phyloP scores from a whole-genome alignment of 2,888 invertebrate species.

The Frankliniella intonsa region DNA sequence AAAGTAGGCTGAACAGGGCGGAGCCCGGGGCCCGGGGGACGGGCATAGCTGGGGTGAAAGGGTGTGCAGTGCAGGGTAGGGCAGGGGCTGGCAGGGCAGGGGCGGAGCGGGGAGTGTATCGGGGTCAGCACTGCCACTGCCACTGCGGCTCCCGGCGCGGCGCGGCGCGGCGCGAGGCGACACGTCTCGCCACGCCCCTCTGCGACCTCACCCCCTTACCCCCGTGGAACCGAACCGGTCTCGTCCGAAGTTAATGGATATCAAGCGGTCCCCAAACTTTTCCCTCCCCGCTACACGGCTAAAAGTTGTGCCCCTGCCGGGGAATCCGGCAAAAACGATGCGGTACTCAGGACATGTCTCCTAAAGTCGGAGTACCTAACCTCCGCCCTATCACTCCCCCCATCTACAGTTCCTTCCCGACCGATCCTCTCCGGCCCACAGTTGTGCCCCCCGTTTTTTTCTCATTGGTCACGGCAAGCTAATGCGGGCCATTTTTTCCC shows the following conservation, averaged over 20 bases:
- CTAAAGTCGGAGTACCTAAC: no score
- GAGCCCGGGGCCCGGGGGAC: not conserved
- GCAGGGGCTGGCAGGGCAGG: not conserved
- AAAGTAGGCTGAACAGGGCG: not conserved
- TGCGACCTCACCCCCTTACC: not conserved
- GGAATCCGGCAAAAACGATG: no score
- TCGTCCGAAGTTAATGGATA: slow-evolving; percentile 13
- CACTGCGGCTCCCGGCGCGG: not conserved
- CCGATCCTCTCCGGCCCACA: not conserved
- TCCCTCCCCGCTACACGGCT: not conserved
- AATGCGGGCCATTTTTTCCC: no score
- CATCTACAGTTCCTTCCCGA: no score
- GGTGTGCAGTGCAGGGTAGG: not conserved
- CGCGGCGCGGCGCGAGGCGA: not conserved
- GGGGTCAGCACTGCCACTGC: not conserved
- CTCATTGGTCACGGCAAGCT: no score
- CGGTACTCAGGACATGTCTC: no score
- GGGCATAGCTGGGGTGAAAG: slow-evolving; percentile 3
- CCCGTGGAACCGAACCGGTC: not conserved
- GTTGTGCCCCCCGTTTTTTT: no score
- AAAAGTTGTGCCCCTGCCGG: no score
- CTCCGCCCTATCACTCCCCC: no score
- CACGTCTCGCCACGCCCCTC: not conserved
- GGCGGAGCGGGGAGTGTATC: not conserved
- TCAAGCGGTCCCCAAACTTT: not conserved